These are phyloP conservation scores for Phainopepla nitens DNA, from an alignment of 2,113 vertebrate species.

Conservation along the genomic window DNA sequence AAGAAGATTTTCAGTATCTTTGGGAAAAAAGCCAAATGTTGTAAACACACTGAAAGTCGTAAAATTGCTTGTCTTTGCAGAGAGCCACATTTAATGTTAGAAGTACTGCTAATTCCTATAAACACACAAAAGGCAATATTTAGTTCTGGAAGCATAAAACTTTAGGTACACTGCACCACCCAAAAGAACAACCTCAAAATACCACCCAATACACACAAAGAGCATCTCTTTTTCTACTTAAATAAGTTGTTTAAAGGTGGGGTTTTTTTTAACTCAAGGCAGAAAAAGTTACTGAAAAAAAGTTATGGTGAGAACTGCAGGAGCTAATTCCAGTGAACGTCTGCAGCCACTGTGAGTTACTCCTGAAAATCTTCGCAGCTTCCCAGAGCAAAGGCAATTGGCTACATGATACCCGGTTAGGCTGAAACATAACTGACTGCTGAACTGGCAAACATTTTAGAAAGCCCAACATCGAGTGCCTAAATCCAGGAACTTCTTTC, in stretches of 20 bases:
- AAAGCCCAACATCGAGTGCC: background rate
- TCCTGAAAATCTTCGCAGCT: background rate
- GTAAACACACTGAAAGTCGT: conserved; percentile 30
- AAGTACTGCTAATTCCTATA: conserved; percentile 19
- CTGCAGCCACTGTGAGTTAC: background rate
- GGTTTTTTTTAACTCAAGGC: background rate
- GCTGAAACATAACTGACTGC: background rate
- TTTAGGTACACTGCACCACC: background rate
- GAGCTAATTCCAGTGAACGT: background rate
- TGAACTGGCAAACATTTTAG: background rate
- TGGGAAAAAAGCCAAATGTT: conserved; percentile 37
- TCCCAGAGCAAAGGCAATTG: background rate
- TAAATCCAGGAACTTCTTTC: background rate
- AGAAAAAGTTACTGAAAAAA: conserved; percentile 28
- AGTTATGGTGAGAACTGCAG: background rate
- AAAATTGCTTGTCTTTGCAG: conserved; percentile 53
- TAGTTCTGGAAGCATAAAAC: conserved; percentile 1
- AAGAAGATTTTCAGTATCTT: conserved; percentile 24
- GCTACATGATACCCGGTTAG: conserved; percentile 1
- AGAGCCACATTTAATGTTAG: conserved; percentile 9
- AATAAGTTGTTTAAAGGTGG: background rate
- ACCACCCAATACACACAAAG: background rate
- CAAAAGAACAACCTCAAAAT: background rate
- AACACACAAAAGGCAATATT: conserved; percentile 15
- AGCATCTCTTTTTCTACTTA: background rate